Evolutionary conservation across 2,113 vertebrate species (phyloP), one percentile per base, ranked within the genome.

Genomic region (rat (Rattus norvegicus)): DNA sequence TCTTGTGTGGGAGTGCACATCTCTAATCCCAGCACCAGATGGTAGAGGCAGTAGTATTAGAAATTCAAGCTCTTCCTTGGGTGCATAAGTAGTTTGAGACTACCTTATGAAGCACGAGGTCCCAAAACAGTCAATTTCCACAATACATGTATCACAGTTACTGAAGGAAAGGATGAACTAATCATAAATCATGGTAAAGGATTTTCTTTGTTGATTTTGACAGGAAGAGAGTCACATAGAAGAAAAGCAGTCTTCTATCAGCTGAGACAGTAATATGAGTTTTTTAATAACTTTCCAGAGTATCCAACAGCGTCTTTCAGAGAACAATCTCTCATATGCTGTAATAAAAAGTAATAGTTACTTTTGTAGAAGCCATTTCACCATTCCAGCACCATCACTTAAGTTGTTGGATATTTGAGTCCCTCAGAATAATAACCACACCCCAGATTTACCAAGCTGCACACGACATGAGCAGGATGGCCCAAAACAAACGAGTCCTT

Each of bases 131-230:
- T 92, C 22, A 24, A 90, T 88, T 92, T 26, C 26, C 69, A 73
- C 17, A 73, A 22, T 24, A 2, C 5, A 47, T 33, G 8, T 8
- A 79, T 81, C 43, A 63, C 11, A 84, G 33, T 94, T 89, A 72
- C 47, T 90, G 69, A 11, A 87, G 33, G 26, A 89, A 79, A 22
- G 5, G 8, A 30, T 93, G 12, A 88, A 49, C 84, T 70, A 92
- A 54, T 84, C 17, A 92, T 79, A 91, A 92, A 56, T n/a, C 22
- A 47, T 13, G 54, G 1, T 84, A 76, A 77, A 89, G 24, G 72
- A 54, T 39, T 17, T 54, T 14, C 16, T 88, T 75, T 91, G 56
- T 96, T 97, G 20, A 59, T 92, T 93, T 84, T 91, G 49, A 52
- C 9, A 67, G 7, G 20, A 87, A 72, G 70, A 95, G 86, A 79